Base-by-base conservation (phyloP, 2,113 vertebrate species). In the Ivindomyrus marchei region DNA sequence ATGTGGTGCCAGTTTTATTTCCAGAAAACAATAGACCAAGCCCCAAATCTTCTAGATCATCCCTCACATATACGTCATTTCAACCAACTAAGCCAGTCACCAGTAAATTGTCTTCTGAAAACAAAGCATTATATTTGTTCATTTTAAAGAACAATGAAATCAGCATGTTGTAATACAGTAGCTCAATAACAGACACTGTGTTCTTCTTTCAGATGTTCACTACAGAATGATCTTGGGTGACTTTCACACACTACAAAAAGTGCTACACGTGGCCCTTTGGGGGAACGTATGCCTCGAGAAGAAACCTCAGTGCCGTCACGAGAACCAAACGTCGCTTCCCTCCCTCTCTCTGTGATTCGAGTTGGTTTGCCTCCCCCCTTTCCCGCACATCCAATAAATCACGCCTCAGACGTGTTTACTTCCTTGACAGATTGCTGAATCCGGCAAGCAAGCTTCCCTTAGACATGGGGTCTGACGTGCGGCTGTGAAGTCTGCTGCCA, bases 251-350 rank as follows among this genome's bases (percentile, higher is more conserved):
- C 89, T 91, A 90, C 90, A 93, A 91, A 91, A 92, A 91, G 91
- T 70, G 19, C 85, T 49, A 90, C 86, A 42, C 88, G 52, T 87
- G 66, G 88, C 53, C 83, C 80, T 27, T 19, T 77, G 84, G 58
- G 89, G 39, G 89, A 70, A 88, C 90, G 66, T 87, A 58, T 90
- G 93, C 90, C 91, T 87, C 70, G 88, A 92, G 91, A 94, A 90
- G 89, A 94, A 95, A 94, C 93, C 94, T 94, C 94, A 95, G 66
- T 89, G 89, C 90, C 94, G 94, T 94, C 92, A 94, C 92, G 91
- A 91, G 92, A 92, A 94, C 94, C 93, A 92, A 93, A 93, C 92
- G 91, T 94, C 94, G 92, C 93, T 93, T 94, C 90, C 86, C 92
- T 93, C 89, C 87, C 94, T 93, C 91, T 94, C 95, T 95, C 94